Base-by-base conservation (phyloP, 2,113 vertebrate species). In the Eretmochelys imbricata region DNA sequence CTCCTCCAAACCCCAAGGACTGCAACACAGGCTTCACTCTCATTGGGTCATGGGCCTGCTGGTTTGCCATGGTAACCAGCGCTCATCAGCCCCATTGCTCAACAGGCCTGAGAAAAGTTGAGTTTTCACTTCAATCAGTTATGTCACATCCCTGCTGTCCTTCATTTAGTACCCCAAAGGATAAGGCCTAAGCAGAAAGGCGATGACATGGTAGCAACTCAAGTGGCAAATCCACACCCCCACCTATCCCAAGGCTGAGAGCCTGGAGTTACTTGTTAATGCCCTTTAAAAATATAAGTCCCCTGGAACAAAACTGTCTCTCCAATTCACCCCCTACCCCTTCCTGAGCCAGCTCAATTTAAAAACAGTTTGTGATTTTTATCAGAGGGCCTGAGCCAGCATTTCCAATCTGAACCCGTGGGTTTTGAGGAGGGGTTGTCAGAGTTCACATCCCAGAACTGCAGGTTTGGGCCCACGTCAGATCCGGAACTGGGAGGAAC, bases 11-110 rank as follows among this genome's bases (percentile, higher is more conserved):
- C 1, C 6, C 85, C 8, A 6, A 94, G 94, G 90, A 96, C 90
- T 90, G 85, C 0, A 0, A 89, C 51, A 92, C 13, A 2, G 91
- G 89, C 54, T 85, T 80, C 55, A n/a, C 46, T 53, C 84, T 85
- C 49, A 29, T 90, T 96, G 92, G 96, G 95, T 96, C 94, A 96
- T 29, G 0, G 94, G 96, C 95, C 95, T 22, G 2, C 90, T 95
- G 93, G 87, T 97, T 97, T 95, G 49, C 94, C 94, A 96, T 96
- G 87, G 97, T 93, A 97, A 97, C 94, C 0, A 57, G 81, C 87
- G 90, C 92, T 62, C 57, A 85, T 22, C 88, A 91, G 94, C 94
- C 93, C 11, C 0, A 89, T 22, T 1, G 1, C 0, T 24, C 91
- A 95, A 95, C 85, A 84, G 89, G 95, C 94, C 87, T 19, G 6